Base-by-base conservation (phyloP, 2,888 invertebrate species). In the Hermaeophaga mercurialis region DNA sequence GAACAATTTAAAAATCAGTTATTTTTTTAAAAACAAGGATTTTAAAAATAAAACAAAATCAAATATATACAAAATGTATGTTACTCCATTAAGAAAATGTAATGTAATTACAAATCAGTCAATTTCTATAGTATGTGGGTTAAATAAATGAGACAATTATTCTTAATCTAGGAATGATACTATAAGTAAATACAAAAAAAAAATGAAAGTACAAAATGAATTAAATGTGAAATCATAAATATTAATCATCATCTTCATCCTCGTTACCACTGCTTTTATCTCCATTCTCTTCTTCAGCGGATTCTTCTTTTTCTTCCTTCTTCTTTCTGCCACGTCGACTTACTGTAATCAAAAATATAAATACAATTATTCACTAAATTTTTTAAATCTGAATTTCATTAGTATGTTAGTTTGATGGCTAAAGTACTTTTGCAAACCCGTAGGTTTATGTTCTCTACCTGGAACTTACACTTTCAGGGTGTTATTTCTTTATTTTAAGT, bases 281-380 rank as follows among this genome's bases (percentile, higher is more conserved):
- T 24, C 52, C 61, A 38, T 56, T 58, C 14, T 61, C 61, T 55
- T 61, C 61, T 48, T 58, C 61, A 14, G 58, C 47, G 6, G 58
- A 58, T 43, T 61, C 61, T 46, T 61, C 61, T 39, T 61, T 61
- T 26, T 56, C 59, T 52, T 61, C 61, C 44, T 61, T 61, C 43
- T 53, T 56, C 24, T 56, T 58, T 46, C 61, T 54, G 17, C 61
- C 61, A 12, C 61, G 56, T 38, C 54, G 36, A 14, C 49, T 54
- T 38, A 61, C 61, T 61, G 36, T 38, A 59, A 50, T 46, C 15
- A 36, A 38, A 48, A 24, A 44, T 15, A 14, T 19, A 19, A 19
- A 11, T n/a, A n/a, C n/a, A n/a, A n/a, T n/a, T n/a, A n/a, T n/a
- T n/a, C n/a, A n/a, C n/a, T n/a, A n/a, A n/a, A n/a, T n/a, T n/a